Base-by-base conservation (phyloP, 2,113 vertebrate genomes). In the Colius striatus region DNA sequence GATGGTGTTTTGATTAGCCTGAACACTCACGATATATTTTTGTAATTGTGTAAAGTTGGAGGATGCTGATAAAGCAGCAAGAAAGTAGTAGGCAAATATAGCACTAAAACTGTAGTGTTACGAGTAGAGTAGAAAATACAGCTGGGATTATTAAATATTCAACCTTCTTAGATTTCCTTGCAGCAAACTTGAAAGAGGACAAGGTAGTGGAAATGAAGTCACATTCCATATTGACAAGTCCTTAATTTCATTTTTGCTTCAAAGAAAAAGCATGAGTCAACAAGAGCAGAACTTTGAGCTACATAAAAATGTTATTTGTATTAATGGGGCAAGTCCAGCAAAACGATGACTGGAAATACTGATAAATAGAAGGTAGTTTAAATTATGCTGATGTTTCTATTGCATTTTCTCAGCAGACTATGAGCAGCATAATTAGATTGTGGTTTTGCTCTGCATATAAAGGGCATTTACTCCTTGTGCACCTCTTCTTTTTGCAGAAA, bases 341-440 rank as follows among this genome's bases (percentile, higher is more conserved):
- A 91, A 89, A 94, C 5, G 54, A 87, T 82, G 58, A 8, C 66
- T 94, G 66, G 58, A 91, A 96, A 41, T 83, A 58, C 62, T 85
- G 87, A 95, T 92, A 95, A 94, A 95, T 91, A 91, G 54, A 85
- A 90, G 57, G 54, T 34, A 91, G 70, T 89, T 94, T 95, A 90
- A 95, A 91, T 82, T 89, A 91, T 92, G 77, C 89, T 95, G 87
- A 92, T 92, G 27, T 83, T 57, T 75, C 91, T 79, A 68, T 95
- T 92, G 50, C 50, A 50, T 95, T 94, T 92, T 92, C 87, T 87
- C 54, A 76, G 84, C 47, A 91, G 89, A 89, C 48, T 86, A 67
- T 61, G 55, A 89, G 62, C 36, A 70, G 66, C 51, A 87, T 89
- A 85, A 95, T 95, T 91, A 89, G 36, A 82, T 85, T 82, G 21